Evolutionary conservation across 2,113 vertebrate genomes (phyloP).

Genomic region (Leucopternis melanops): DNA sequence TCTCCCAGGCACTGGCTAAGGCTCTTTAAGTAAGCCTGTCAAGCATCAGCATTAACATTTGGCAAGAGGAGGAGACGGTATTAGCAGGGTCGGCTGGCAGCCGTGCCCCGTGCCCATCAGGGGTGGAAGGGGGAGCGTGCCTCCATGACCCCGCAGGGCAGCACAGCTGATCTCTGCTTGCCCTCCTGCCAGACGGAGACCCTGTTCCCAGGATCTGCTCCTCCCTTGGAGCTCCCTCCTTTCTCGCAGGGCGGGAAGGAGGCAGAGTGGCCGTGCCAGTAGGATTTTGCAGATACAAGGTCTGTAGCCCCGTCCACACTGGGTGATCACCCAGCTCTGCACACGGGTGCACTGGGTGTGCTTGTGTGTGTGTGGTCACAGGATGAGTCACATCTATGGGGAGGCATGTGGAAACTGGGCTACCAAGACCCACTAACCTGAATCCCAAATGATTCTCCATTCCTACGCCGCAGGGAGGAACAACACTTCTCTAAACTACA

Average conservation of each 20-base stretch:
- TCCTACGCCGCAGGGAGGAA: fast-evolving
- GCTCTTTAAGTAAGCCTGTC: background rate
- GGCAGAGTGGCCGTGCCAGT: background rate
- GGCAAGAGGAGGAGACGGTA: background rate
- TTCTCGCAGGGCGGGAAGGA: background rate
- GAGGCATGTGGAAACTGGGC: background rate
- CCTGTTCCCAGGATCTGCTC: background rate
- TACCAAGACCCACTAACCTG: background rate
- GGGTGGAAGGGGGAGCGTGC: background rate
- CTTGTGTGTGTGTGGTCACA: background rate
- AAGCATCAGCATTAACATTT: background rate
- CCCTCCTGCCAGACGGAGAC: background rate
- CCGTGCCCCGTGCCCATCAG: fast-evolving
- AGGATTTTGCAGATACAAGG: background rate
- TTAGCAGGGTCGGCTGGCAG: background rate
- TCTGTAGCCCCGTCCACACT: fast-evolving
- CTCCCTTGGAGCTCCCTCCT: background rate
- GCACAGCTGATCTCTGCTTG: background rate
- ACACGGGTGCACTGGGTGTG: background rate
- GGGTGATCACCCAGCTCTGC: background rate
- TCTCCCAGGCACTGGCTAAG: background rate
- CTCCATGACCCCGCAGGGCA: fast-evolving
- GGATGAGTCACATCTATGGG: background rate
- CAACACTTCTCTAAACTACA: background rate
- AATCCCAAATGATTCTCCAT: background rate